Conservation (phyloP, 2,888 invertebrate genomes). For the Lochmaea capreae region DNA sequence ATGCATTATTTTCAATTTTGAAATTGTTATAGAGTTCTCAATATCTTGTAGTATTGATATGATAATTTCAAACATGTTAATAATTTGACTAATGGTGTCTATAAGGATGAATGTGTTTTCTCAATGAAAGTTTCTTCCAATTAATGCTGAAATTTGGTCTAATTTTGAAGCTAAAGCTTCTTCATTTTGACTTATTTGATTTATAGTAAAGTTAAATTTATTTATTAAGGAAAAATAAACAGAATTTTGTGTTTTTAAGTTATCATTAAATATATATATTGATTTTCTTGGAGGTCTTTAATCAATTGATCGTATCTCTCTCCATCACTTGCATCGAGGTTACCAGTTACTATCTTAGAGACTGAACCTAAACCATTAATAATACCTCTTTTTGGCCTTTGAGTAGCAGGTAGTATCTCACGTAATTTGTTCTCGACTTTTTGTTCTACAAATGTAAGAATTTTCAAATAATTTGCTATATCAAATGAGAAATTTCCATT, state of each 20-base stretch:
- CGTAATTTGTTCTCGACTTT: slow-evolving; percentile 27
- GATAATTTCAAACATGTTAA: too few relatives aligned
- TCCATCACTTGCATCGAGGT: slow-evolving; percentile 39
- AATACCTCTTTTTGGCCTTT: slow-evolving; percentile 32
- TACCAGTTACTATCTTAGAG: slow-evolving; percentile 38
- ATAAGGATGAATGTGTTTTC: too few relatives aligned
- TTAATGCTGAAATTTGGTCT: slow-evolving; percentile 3
- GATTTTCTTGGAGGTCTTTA: slow-evolving; percentile 35
- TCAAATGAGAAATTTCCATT: too few relatives aligned
- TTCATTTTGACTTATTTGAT: slow-evolving; percentile 38
- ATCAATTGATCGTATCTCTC: slow-evolving; percentile 37
- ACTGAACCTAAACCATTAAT: slow-evolving; percentile 42
- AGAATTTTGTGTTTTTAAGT: slow-evolving; percentile 24
- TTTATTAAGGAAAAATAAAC: slow-evolving; percentile 27
- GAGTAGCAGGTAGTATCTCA: slow-evolving; percentile 28
- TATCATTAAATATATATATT: neutral
- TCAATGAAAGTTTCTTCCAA: neutral
- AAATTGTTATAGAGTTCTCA: too few relatives aligned
- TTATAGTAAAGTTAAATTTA: slow-evolving; percentile 36
- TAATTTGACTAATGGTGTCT: too few relatives aligned
- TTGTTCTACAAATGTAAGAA: slow-evolving; percentile 23
- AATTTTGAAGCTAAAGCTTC: neutral
- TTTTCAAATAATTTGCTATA: too few relatives aligned
- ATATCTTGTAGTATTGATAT: too few relatives aligned
- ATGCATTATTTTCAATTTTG: neutral